phyloP scores from a whole-genome alignment of 2,797 vertebrate species.

The Echiichthys vipera region DNA sequence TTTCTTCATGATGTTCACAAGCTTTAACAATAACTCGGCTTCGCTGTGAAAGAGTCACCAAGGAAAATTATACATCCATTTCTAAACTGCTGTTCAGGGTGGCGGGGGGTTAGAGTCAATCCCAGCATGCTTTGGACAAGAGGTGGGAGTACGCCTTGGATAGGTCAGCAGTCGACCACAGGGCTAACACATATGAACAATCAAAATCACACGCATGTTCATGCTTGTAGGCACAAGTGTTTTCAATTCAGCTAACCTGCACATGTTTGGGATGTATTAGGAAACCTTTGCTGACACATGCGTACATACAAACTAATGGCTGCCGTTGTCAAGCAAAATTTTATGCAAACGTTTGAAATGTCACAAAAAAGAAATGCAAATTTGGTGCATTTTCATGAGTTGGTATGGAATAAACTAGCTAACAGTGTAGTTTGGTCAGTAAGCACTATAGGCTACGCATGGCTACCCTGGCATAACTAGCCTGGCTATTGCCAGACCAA shows the following conservation, averaged over 20 bases:
- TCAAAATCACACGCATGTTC: neutral
- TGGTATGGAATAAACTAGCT: too few species aligned
- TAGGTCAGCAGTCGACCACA: neutral
- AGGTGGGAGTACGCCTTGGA: neutral
- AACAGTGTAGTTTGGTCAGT: too few species aligned
- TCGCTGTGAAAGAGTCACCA: neutral
- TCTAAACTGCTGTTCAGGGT: neutral
- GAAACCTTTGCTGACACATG: neutral
- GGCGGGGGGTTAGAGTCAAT: neutral
- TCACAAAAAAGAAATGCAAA: too few species aligned
- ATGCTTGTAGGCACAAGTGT: neutral
- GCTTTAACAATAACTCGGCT: constrained; percentile 23
- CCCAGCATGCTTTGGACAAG: neutral
- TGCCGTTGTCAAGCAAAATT: too few species aligned
- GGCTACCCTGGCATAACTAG: too few species aligned
- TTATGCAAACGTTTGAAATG: too few species aligned
- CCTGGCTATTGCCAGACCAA: too few species aligned
- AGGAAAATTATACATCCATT: constrained; percentile 16
- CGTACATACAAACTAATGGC: neutral
- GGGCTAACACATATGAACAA: neutral
- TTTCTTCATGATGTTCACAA: constrained; percentile 22
- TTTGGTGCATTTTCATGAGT: too few species aligned
- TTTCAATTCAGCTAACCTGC: neutral
- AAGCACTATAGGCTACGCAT: too few species aligned
- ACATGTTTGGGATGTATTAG: neutral